These are phyloP conservation scores for Gastrophryne carolinensis DNA, from an alignment of 2,797 vertebrate species.

Conservation along the genomic window DNA sequence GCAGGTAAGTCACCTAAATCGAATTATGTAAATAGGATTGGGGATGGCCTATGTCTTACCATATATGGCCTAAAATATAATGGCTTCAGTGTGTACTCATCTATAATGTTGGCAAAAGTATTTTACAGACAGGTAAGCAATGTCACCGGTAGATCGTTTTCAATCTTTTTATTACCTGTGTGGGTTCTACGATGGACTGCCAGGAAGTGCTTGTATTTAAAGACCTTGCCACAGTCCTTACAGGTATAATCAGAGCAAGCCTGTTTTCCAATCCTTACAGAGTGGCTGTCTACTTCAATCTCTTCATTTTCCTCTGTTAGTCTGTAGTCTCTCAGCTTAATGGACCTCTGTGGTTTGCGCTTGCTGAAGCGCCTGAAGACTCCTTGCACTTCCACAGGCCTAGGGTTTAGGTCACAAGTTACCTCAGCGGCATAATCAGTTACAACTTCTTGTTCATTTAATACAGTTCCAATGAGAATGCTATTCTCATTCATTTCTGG, in stretches of 20 bases:
- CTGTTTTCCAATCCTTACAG: slow-evolving; percentile 77
- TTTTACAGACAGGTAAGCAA: too few relatives aligned
- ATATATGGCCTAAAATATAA: too few relatives aligned
- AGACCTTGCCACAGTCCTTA: slow-evolving; percentile 88
- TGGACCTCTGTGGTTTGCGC: slow-evolving; percentile 78
- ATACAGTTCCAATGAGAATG: slow-evolving; percentile 49
- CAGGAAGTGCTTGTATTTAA: slow-evolving; percentile 90
- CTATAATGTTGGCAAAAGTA: too few relatives aligned
- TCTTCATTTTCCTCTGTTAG: slow-evolving; percentile 72
- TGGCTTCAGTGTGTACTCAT: too few relatives aligned
- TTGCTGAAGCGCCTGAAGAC: slow-evolving; percentile 76
- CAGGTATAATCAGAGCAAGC: slow-evolving; percentile 78
- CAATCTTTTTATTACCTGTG: slow-evolving; percentile 75
- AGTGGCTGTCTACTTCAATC: slow-evolving; percentile 67
- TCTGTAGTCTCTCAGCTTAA: slow-evolving; percentile 86
- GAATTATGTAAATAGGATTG: too few relatives aligned
- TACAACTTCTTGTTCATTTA: slow-evolving; percentile 55
- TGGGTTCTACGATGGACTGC: slow-evolving; percentile 89
- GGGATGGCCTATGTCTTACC: too few relatives aligned
- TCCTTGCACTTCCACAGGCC: slow-evolving; percentile 56
- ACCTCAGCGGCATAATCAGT: slow-evolving; percentile 57
- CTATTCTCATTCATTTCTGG: slow-evolving; percentile 27
- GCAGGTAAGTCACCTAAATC: too few relatives aligned
- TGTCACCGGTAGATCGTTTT: too few relatives aligned
- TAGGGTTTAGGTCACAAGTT: slow-evolving; percentile 68